Percentiles rank a stretch among this genome's conserved stretches.
Evolutionary conservation across 1,140 invertebrate species (phyloP).

Genomic region (Orussus abietinus): DNA sequence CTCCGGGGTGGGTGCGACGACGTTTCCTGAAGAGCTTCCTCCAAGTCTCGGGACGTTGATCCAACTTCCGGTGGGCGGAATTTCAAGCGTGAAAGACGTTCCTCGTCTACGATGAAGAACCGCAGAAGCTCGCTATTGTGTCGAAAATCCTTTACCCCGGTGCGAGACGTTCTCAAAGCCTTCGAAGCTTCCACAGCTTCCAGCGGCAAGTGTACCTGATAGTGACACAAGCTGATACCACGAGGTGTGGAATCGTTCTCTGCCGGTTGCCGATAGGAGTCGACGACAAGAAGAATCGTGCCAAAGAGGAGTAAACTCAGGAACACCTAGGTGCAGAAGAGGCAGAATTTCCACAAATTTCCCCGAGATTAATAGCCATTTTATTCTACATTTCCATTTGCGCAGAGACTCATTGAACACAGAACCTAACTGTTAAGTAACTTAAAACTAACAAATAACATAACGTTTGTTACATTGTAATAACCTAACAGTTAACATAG

Average conservation of each 20-base stretch:
- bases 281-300: conserved; percentile 18
- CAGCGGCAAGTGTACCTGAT: conserved; percentile 23
- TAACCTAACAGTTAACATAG: no score
- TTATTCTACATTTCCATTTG: no score
- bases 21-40: neutral
- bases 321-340: conserved; percentile 23
- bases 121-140: neutral
- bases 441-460: no score
- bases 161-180: neutral
- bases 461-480: no score
- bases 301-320: conserved; percentile 22
- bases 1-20: neutral
- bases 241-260: neutral
- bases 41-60: neutral
- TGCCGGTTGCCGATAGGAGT: conserved; percentile 10
- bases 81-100: conserved; percentile 2
- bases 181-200: conserved; percentile 9
- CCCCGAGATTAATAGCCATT: no score
- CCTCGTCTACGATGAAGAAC: neutral
- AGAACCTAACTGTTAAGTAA: no score
- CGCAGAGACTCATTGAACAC: no score
- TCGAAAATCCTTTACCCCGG: neutral
- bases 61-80: neutral
- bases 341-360: no score
- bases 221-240: conserved; percentile 4